Percentiles rank a stretch among this genome's conserved stretches.
These are phyloP conservation scores for Corvus hawaiiensis DNA, from an alignment of 2,113 vertebrate species.

Conservation along the genomic window DNA sequence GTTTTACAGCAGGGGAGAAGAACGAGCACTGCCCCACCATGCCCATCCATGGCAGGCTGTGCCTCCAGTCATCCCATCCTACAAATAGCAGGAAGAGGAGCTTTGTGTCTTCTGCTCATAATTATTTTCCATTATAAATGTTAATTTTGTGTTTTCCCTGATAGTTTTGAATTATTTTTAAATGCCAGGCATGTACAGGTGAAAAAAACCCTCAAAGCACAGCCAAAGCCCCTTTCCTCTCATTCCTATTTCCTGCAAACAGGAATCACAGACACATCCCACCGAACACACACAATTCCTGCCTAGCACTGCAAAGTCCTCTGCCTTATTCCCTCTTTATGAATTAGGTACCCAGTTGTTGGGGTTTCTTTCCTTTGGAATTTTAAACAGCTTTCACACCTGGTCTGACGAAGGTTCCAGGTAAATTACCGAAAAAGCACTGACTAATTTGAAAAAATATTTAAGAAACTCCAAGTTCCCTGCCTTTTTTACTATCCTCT, in stretches of 20 bases:
- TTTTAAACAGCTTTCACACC: constrained; percentile 4
- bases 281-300: not conserved
- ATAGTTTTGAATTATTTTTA: not conserved
- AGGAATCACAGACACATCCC: not conserved
- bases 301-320: not conserved
- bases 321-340: not conserved
- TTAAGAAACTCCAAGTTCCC: constrained; percentile 76
- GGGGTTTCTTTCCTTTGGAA: not conserved
- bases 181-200: not conserved
- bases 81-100: not conserved
- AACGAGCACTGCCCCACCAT: not conserved
- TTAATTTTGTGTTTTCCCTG: not conserved
- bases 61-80: too few species aligned
- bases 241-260: not conserved
- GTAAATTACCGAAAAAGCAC: not conserved
- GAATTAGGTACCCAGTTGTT: not conserved
- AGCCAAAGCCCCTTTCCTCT: not conserved
- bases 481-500: constrained; percentile 78
- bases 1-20: not conserved
- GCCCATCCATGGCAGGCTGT: not conserved
- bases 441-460: constrained; percentile 75
- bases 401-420: not conserved
- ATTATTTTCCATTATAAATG: not conserved
- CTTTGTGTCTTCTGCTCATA: not conserved
- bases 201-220: not conserved